A percentile compares a stretch with the other conserved stretches of the same genome.
Conservation (phyloP, 2,888 invertebrate genomes). For the Acrobasis repandana region DNA sequence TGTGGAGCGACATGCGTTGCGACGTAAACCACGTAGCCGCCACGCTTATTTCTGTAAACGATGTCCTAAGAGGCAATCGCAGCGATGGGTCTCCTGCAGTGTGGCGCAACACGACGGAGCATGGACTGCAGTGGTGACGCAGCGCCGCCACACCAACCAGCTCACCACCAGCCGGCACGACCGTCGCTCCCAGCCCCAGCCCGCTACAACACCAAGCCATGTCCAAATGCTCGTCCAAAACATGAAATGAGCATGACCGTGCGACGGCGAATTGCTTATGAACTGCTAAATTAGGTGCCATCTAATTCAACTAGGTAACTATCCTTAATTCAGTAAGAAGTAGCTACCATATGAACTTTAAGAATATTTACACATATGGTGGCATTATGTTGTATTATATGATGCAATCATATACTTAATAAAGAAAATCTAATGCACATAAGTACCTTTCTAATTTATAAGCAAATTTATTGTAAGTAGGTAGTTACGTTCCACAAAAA, state of each 20-base stretch:
- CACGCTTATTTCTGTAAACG: background rate
- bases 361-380: too few species aligned
- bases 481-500: conserved; percentile 4
- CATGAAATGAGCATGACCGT: conserved; percentile 16
- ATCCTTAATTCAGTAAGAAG: background rate
- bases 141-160: conserved; percentile 55
- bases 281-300: background rate
- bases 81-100: conserved; percentile 51
- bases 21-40: background rate
- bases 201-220: conserved; percentile 53
- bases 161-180: conserved; percentile 49
- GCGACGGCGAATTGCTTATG: conserved; percentile 10
- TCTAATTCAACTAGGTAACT: background rate
- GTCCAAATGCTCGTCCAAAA: conserved; percentile 26
- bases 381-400: too few species aligned
- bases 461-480: background rate
- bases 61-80: conserved; percentile 59
- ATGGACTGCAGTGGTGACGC: conserved; percentile 54
- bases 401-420: too few species aligned
- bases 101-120: conserved; percentile 65
- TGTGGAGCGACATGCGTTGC: too few species aligned
- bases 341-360: background rate
- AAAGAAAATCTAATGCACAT: too few species aligned
- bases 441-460: background rate
- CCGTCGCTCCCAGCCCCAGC: conserved; percentile 43